Evolutionary conservation across 2,888 invertebrate genomes (phyloP), one percentile per base, ranked within the genome.

Genomic region (Melanophora roralis): DNA sequence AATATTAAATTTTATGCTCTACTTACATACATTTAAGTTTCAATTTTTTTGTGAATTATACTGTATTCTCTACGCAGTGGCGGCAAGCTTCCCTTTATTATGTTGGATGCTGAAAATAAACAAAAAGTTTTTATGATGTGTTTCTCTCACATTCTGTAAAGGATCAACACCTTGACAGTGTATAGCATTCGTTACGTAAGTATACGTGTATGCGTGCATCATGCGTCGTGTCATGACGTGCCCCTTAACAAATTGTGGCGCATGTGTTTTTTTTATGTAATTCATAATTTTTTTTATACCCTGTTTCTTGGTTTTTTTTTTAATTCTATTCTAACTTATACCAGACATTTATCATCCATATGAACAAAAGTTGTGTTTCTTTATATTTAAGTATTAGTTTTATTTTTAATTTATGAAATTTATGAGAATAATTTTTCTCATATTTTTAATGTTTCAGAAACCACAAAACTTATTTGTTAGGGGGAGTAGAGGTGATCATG

Each of bases 241-340:
- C 75, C 80, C 80, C 72, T 47, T 62, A 80, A 80, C 72, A 80
- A 80, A 80, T 80, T 80, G 76, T 71, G 80, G 76, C 76, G 72
- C 80, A 80, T 80, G 72, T 80, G 67, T 72, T 55, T 65, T 21
- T 45, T 72, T 27, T 14, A 32, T 53, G 45, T 72, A n/a, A n/a
- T 78, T 62, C 60, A 55, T 78, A 51, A 53, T 59, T 57, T 62
- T 23, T 21, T 40, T 32, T 21, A 34, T 21, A 45, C 60, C 7
- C 2, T 14, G 9, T 16, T 36, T 45, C 36, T 59, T 14, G 14
- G 16, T 4, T 59, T 27, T 45, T 72, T 47, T 14, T 14, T 27
- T 27, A 27, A n/a, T n/a, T n/a, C n/a, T n/a, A n/a, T n/a, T n/a
- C n/a, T 12, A 12, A 7, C 43, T 43, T 43, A 38, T 62, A 47